A percentile compares a stretch with the other conserved stretches of the same genome.
Evolutionary conservation across 2,113 vertebrate genomes (phyloP).

Genomic region (Paradisaea rubra): DNA sequence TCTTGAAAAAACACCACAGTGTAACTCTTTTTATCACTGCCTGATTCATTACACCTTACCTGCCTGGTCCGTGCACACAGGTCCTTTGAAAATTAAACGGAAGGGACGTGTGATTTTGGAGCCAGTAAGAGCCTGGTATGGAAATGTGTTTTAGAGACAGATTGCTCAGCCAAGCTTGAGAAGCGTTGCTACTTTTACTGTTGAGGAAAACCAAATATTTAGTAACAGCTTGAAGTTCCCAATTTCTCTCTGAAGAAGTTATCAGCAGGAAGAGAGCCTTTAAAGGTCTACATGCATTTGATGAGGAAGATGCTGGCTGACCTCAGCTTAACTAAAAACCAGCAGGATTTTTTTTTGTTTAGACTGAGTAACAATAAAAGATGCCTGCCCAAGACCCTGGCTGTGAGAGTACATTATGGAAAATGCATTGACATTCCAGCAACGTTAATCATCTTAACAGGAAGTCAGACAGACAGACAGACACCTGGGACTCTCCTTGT

Average conservation of each 20-base stretch:
- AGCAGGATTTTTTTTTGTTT: constrained; percentile 17
- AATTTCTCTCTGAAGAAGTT: constrained; percentile 10
- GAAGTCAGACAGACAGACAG: background rate
- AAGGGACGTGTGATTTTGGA: background rate
- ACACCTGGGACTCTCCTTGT: background rate
- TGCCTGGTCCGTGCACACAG: background rate
- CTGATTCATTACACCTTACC: background rate
- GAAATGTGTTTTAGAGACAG: background rate
- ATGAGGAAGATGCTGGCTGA: background rate
- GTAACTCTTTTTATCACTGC: background rate
- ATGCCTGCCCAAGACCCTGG: background rate
- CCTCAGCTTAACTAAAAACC: background rate
- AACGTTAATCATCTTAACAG: background rate
- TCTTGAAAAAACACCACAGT: background rate
- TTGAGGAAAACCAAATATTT: background rate
- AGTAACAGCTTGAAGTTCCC: constrained; percentile 31
- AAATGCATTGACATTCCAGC: constrained; percentile 11
- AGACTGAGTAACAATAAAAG: constrained; percentile 11
- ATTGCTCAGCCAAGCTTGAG: background rate
- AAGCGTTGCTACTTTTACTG: background rate
- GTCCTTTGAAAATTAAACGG: background rate
- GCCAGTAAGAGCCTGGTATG: background rate
- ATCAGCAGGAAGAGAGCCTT: constrained; percentile 10
- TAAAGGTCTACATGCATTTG: background rate
- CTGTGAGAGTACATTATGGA: background rate